Evolutionary conservation across 2,797 vertebrate species (phyloP), one percentile per base, ranked within the genome.

Genomic region (Oreonectes daqikongensis): DNA sequence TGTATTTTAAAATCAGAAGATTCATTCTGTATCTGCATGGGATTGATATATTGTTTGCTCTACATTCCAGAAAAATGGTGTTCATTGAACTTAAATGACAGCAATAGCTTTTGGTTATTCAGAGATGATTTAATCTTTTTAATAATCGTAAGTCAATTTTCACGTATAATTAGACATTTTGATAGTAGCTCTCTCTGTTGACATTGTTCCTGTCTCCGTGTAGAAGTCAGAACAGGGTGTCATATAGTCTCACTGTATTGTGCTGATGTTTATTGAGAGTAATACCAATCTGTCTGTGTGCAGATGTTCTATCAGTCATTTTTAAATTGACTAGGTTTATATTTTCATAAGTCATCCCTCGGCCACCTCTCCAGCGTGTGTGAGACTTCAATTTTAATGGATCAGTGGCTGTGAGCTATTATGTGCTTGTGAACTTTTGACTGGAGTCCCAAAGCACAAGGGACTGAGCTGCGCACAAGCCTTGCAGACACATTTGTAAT

Each of bases 401-500:
- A 63, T 50, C 57, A 69, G 30, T 69, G 30, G 24, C 30, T 38
- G 14, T 5, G 67, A 35, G 59, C 59, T 52, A 35, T 61, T 72
- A 38, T 63, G 57, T 63, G 10, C 20, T 35, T 72, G 28, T 50
- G 57, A 72, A 61, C 30, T 18, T 44, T 35, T 50, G 57, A 72
- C 44, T 50, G 24, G 53, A 12, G 46, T 14, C n/a, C 2, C 1
- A 24, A 72, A 35, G 42, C 44, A 63, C 46, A 5, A 50, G 57
- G 9, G 15, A 38, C 26, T 35, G 3, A n/a, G 30, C 17, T 44
- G 38, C 14, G n/a, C 26, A 57, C 5, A 44, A 15, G 3, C 22
- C 24, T 24, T 35, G 35, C 38, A 5, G 2, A 50, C 52, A 28
- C 53, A 48, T 30, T 22, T 61, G 32, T n/a, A 17, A 18, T 18